Evolutionary conservation across 23 tunicate genomes (phyloP), one percentile per base, ranked within the genome.

Genomic region (Trididemnum clinides): DNA sequence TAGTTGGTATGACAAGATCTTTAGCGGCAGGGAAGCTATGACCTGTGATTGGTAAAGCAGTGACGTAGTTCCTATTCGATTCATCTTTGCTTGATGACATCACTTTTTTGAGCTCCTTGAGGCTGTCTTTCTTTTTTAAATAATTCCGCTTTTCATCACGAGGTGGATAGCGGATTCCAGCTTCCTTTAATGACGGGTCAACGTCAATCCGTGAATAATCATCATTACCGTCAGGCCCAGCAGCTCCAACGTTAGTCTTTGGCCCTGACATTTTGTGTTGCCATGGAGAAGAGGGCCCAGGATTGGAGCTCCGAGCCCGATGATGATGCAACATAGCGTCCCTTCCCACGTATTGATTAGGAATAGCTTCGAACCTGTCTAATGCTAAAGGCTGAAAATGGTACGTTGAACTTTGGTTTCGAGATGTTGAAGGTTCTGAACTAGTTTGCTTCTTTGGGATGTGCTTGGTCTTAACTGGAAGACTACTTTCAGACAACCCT

Each of bases 1-100:
- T 19, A 26, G 39, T 33, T 19, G 83, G 65, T 7, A 38, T 6
- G 5, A 4, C 15, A 6, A 7, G 6, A 6, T 7, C 10, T 4
- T 23, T 12, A 1, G 20, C 66, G 28, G 19, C 28, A 5, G 3
- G 39, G 34, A 3, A 39, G 10, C 66, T 29, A n/a, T n/a, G n/a
- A n/a, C n/a, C n/a, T 2, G 64, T 2, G 39, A 78, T 78, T 2
- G 83, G 83, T 38, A 28, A 4, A n/a, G 39, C 83, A 1, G 22
- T 28, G 83, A 78, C 83, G 66, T 78, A 78, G 23, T 78, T 78
- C 6, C 38, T 29, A 7, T 6, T n/a, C 4, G 75, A 10, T 19
- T 5, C 10, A 3, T 15, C 18, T 31, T 7, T 29, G 12, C 18
- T 28, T 29, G 75, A 66, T 37, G 75, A 4, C 75, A 31, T 32